A percentile compares a stretch with the other conserved stretches of the same genome.
Evolutionary conservation across 2,888 invertebrate genomes (phyloP).

Genomic region (Heterodera filipjevi): DNA sequence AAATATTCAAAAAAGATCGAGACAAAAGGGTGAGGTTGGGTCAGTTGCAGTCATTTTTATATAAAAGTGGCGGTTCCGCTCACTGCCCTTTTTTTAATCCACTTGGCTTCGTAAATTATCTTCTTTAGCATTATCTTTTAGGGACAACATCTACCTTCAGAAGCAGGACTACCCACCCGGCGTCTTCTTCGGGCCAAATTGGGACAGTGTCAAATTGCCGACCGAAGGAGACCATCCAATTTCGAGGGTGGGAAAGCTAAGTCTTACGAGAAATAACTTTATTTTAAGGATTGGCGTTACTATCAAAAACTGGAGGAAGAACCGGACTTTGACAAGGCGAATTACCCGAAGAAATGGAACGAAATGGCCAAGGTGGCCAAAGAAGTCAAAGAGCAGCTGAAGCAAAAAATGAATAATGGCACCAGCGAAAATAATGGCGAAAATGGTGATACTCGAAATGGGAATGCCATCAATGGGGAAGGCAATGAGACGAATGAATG

Average conservation of each 20-base stretch:
- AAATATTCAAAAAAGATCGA: no score
- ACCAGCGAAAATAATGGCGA: not conserved
- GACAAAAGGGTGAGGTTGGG: no score
- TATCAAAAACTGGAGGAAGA: constrained; percentile 63
- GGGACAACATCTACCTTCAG: not conserved
- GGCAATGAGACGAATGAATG: not conserved
- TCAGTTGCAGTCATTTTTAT: no score
- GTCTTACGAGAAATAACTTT: no score
- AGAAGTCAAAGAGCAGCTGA: constrained; percentile 53
- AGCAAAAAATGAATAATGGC: not conserved
- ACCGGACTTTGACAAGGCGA: constrained; percentile 54
- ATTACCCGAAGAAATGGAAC: constrained; percentile 18
- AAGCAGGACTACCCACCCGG: not conserved
- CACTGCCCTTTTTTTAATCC: not conserved
- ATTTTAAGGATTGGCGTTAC: constrained; percentile 59
- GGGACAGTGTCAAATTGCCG: constrained; percentile 55
- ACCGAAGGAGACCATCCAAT: constrained; percentile 61
- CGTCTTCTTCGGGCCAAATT: constrained; percentile 45
- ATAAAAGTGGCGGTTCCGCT: no score
- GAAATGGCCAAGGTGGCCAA: constrained; percentile 37
- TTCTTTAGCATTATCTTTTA: not conserved
- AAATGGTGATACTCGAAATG: not conserved
- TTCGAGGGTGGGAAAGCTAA: constrained; percentile 45
- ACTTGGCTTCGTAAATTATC: not conserved
- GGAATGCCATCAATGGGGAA: not conserved